phyloP scores from a whole-genome alignment of 2,797 vertebrate genomes.

The Galaxias olidus region DNA sequence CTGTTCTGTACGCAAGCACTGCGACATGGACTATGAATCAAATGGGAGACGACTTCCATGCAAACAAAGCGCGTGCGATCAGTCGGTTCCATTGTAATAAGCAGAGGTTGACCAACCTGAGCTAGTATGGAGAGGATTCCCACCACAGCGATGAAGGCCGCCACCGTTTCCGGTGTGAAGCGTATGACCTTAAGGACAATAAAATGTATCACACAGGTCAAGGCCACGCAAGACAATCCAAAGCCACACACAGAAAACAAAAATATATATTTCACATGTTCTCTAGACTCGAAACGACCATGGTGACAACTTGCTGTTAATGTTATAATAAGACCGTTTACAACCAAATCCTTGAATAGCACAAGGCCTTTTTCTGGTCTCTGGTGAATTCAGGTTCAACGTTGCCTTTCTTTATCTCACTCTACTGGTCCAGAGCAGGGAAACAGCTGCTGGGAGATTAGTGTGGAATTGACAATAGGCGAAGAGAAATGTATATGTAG shows the following conservation, averaged over 20 bases:
- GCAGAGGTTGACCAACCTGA: conserved; percentile 73
- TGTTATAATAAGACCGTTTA: not conserved
- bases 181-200: conserved; percentile 78
- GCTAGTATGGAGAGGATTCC: conserved; percentile 91
- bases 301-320: no score
- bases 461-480: conserved; percentile 20
- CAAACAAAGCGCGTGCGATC: no score
- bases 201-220: conserved; percentile 24
- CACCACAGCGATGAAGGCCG: conserved; percentile 90
- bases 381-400: conserved; percentile 26
- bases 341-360: not conserved
- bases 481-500: conserved; percentile 4
- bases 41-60: no score
- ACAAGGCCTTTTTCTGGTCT: not conserved
- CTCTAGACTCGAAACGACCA: no score
- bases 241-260: not conserved
- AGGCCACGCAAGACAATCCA: not conserved
- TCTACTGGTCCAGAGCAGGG: conserved; percentile 2
- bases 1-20: no score
- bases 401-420: conserved; percentile 9
- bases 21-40: no score
- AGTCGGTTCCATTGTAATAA: no score
- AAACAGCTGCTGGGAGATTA: conserved; percentile 1
- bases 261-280: not conserved
- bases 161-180: conserved; percentile 88